phyloP scores from a whole-genome alignment of 2,797 vertebrate species.

The Enteromius anoplus region DNA sequence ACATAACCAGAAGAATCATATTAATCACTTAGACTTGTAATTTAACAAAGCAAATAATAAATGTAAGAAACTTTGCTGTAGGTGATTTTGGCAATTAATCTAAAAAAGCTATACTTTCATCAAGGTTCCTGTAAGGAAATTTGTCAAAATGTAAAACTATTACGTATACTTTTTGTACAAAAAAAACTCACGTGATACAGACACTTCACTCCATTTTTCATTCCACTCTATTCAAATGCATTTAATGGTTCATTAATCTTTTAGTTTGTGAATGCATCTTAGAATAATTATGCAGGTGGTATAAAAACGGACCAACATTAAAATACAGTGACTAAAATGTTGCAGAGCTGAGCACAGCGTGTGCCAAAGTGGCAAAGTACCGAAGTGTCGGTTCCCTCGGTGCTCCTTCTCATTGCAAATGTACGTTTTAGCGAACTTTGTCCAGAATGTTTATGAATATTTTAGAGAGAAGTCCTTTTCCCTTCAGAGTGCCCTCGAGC shows the following conservation, averaged over 20 bases:
- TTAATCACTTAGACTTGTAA: slow-evolving; percentile 16
- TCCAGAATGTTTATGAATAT: slow-evolving; percentile 33
- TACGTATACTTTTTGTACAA: neutral
- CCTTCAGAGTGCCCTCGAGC: slow-evolving; percentile 31
- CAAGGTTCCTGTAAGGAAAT: neutral
- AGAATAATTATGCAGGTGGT: slow-evolving; percentile 14
- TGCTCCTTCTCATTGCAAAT: slow-evolving; percentile 10
- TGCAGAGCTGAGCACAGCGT: neutral
- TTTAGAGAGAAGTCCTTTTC: slow-evolving; percentile 28
- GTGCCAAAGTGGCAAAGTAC: slow-evolving; percentile 14
- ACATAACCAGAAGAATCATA: neutral
- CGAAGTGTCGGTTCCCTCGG: neutral
- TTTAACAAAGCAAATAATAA: slow-evolving; percentile 8
- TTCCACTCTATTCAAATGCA: neutral
- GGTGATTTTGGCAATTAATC: neutral
- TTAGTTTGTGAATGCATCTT: neutral
- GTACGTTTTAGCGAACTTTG: slow-evolving; percentile 1
- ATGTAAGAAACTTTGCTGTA: neutral
- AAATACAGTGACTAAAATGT: neutral
- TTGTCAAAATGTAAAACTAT: neutral
- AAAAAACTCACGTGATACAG: neutral
- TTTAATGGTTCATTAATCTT: slow-evolving; percentile 1
- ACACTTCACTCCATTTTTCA: neutral
- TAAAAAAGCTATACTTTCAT: neutral
- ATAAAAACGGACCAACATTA: neutral